Conservation (phyloP, 2,888 invertebrate species). For the Drosophila testacea region DNA sequence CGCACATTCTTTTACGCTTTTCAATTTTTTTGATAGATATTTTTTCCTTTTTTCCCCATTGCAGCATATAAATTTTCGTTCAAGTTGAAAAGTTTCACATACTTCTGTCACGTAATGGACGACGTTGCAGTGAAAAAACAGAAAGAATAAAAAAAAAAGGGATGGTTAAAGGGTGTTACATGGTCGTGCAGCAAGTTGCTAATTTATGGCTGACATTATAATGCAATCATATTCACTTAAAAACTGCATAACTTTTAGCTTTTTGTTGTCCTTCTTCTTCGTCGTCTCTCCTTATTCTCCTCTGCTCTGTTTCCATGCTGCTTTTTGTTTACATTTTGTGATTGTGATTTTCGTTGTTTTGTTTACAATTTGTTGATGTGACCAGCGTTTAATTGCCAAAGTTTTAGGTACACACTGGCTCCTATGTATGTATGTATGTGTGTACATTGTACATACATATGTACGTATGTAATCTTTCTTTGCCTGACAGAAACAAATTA, state of each 20-base stretch:
- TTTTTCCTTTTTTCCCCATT: conserved; percentile 36
- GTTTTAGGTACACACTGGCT: no score
- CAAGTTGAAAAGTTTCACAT: conserved; percentile 78
- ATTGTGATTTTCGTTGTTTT: no score
- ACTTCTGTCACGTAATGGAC: conserved; percentile 73
- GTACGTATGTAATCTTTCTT: no score
- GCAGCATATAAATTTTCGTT: conserved; percentile 74
- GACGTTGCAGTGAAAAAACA: conserved; percentile 13
- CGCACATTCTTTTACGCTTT: conserved; percentile 55
- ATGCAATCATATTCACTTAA: conserved; percentile 79
- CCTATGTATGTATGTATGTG: no score
- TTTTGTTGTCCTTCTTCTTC: no score
- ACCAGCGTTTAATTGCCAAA: no score
- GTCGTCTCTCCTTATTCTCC: no score
- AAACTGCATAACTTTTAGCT: conserved; percentile 70
- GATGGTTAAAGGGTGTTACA: conserved; percentile 5
- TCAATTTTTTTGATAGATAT: conserved; percentile 6
- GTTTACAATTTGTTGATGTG: no score
- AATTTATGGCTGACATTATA: conserved; percentile 78
- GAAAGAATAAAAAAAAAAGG: not conserved
- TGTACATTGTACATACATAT: no score
- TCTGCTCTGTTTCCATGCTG: no score
- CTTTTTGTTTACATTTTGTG: no score
- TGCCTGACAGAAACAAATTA: no score
- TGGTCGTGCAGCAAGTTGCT: conserved; percentile 60